These are phyloP conservation scores for Picus viridis DNA, from an alignment of 2,797 vertebrate genomes.

Conservation along the genomic window DNA sequence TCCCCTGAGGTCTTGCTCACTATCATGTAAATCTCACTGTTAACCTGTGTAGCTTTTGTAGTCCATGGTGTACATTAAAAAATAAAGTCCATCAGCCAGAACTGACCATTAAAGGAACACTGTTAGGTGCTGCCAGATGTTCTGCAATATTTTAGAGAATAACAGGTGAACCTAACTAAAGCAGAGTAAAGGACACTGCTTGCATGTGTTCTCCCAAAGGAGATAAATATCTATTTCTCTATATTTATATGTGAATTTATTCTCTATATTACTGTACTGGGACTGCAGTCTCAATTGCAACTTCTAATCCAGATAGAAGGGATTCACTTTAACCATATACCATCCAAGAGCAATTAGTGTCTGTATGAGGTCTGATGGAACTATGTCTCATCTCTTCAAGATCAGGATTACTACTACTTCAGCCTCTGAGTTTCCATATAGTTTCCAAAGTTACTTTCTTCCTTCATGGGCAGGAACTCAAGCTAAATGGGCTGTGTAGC, in stretches of 20 bases:
- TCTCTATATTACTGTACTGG: background rate
- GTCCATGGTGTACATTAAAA: background rate
- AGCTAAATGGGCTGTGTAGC: background rate
- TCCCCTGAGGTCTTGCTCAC: background rate
- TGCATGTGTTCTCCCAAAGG: background rate
- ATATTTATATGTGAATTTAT: background rate
- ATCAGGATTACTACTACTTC: background rate
- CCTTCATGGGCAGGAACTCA: background rate
- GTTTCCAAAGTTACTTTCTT: background rate
- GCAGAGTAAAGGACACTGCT: background rate
- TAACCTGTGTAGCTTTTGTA: background rate
- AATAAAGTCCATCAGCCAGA: background rate
- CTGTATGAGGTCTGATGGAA: background rate
- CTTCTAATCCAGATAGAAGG: background rate
- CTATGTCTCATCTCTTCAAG: background rate
- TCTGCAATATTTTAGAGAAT: background rate
- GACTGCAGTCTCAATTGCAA: background rate
- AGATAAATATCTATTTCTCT: background rate
- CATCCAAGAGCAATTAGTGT: background rate
- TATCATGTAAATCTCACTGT: background rate
- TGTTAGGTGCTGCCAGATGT: background rate
- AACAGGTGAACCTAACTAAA: background rate
- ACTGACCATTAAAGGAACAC: background rate
- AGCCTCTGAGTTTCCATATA: background rate
- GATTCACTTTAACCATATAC: background rate